These are phyloP conservation scores for Serranus cabrilla DNA, from an alignment of 2,797 vertebrate species.

Conservation along the genomic window DNA sequence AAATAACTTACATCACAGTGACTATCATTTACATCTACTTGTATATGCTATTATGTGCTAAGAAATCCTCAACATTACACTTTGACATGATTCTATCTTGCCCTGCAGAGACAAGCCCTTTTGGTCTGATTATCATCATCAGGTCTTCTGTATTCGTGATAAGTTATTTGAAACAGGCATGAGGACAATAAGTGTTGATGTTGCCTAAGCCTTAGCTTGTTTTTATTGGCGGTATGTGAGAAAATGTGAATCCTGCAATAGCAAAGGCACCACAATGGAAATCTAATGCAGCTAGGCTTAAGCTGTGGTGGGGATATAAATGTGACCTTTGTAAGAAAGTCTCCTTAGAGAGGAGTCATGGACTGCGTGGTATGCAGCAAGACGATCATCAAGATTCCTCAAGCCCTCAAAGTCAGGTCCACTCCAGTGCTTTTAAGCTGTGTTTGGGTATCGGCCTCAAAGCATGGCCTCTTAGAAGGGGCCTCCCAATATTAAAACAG, in stretches of 20 bases:
- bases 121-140: neutral
- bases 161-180: conserved; percentile 37
- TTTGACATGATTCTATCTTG: neutral
- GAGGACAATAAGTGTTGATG: conserved; percentile 52
- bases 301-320: conserved; percentile 29
- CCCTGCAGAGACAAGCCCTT: conserved; percentile 2
- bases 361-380: conserved; percentile 58
- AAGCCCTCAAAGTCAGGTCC: conserved; percentile 58
- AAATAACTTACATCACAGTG: neutral
- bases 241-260: conserved; percentile 40
- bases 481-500: conserved; percentile 66
- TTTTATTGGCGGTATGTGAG: conserved; percentile 11
- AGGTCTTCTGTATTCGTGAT: conserved; percentile 6
- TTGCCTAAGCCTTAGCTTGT: neutral
- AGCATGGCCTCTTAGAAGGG: conserved; percentile 56
- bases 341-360: conserved; percentile 54
- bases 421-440: conserved; percentile 60
- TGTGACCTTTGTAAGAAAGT: conserved; percentile 56
- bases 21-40: neutral
- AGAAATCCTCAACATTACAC: neutral
- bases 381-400: conserved; percentile 65
- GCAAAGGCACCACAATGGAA: conserved; percentile 46
- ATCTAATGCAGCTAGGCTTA: conserved; percentile 48
- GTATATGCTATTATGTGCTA: too few relatives aligned
- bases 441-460: conserved; percentile 66